Percentiles rank a stretch among this genome's conserved stretches.
Conservation (phyloP, 2,113 vertebrate genomes). For the Cervus canadensis region DNA sequence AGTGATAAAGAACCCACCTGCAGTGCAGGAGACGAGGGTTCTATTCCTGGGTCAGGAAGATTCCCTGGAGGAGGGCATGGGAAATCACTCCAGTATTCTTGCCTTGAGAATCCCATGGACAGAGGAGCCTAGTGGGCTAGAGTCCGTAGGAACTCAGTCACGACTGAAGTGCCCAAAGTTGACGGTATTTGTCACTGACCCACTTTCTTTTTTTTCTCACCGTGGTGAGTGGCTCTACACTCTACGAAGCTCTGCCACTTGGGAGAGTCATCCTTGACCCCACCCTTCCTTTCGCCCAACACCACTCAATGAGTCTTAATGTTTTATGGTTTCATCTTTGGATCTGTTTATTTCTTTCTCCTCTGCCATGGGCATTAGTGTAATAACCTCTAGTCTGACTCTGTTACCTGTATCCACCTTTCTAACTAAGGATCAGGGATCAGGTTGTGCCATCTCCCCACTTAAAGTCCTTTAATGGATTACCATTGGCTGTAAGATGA, state of each 20-base stretch:
- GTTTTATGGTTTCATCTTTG: not conserved
- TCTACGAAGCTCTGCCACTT: not conserved
- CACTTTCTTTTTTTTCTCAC: not conserved
- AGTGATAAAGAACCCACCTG: not conserved
- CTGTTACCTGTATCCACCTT: not conserved
- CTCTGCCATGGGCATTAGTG: not conserved
- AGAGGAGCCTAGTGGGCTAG: not conserved
- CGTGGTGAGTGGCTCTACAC: rapidly evolving
- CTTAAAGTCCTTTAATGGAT: not conserved
- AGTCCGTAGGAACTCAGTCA: not conserved
- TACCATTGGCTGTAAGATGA: not conserved
- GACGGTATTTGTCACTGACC: too few relatives aligned
- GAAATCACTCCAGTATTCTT: not conserved
- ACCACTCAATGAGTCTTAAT: not conserved
- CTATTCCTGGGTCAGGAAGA: not conserved
- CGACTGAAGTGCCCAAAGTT: not conserved
- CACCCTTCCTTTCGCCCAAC: not conserved
- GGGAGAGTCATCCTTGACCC: not conserved
- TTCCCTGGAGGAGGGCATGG: not conserved
- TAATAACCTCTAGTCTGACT: not conserved
- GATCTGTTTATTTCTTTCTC: not conserved
- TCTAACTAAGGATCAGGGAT: not conserved
- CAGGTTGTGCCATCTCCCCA: not conserved
- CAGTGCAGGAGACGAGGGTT: not conserved
- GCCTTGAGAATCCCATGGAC: not conserved